Evolutionary conservation across 2,888 invertebrate species (phyloP), one percentile per base, ranked within the genome.

Genomic region (Lacanobia wlatinum): DNA sequence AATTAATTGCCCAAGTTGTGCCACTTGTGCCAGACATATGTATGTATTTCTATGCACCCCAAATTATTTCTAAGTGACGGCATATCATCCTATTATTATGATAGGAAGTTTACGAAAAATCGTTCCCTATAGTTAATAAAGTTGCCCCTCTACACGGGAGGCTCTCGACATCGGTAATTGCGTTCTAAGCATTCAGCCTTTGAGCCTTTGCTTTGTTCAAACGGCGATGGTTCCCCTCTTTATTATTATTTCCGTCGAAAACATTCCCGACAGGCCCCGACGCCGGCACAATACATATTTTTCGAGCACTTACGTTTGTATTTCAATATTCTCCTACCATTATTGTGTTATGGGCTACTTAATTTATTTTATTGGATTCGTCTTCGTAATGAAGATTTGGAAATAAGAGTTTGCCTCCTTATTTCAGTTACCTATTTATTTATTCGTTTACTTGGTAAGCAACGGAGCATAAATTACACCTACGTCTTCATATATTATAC

Each of bases 191-290:
- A 91, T 90, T 90, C 91, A 90, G 89, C 88, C 86, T 80, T 89
- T 89, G 90, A 91, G 88, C 87, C 88, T 86, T 88, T 89, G 90
- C 90, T 92, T 93, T 93, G 92, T 93, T 92, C 89, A 89, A 89
- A 87, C 70, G 76, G 69, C 80, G 74, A 85, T 77, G 86, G 86
- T 88, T 87, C 87, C 87, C 88, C 89, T 88, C 90, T 90, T 89
- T 90, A 91, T 92, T 92, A 92, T 93, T 91, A 92, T 92, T 91
- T 89, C 87, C 90, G 87, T 86, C 88, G 87, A 90, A 90, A 92
- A 91, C 91, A 92, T 90, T 90, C 88, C 89, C 48, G 70, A 76
- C 78, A 81, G 82, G 77, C 79, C 71, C 79, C 77, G 73, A 71
- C 76, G 80, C 70, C 70, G 72, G 74, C 86, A 89, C 87, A 91